Percentiles rank a stretch among this genome's conserved stretches.
Evolutionary conservation across 2,113 vertebrate genomes (phyloP).

Genomic region (Pachypanchax playfairii): DNA sequence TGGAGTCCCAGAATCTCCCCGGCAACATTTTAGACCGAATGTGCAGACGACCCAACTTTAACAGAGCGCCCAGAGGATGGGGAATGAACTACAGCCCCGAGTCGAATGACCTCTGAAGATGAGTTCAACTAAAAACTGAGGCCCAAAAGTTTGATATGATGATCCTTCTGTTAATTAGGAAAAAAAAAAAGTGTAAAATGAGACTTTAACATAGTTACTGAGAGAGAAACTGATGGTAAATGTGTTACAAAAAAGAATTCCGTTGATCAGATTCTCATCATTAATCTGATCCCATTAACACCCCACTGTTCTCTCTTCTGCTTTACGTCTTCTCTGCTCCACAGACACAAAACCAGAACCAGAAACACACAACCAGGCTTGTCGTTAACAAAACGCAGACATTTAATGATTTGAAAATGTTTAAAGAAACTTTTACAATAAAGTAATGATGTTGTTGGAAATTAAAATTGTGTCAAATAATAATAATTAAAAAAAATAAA

Average conservation of each 20-base stretch:
- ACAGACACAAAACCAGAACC: neutral
- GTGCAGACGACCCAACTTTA: constrained; percentile 86
- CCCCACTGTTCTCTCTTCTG: too few relatives aligned
- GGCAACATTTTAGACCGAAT: constrained; percentile 76
- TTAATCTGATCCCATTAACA: too few relatives aligned
- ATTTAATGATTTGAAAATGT: constrained; percentile 70
- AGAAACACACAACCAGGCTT: constrained; percentile 10
- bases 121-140: constrained; percentile 29
- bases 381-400: constrained; percentile 37
- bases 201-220: constrained; percentile 16
- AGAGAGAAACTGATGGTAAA: too few relatives aligned
- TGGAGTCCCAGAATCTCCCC: constrained; percentile 72
- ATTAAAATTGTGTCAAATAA: constrained; percentile 45
- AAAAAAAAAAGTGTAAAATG: neutral
- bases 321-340: constrained; percentile 9
- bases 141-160: constrained; percentile 9
- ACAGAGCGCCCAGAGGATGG: constrained; percentile 89
- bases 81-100: constrained; percentile 80
- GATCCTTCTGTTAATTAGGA: constrained; percentile 4
- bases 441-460: constrained; percentile 44
- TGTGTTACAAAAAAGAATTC: too few relatives aligned
- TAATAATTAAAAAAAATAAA: constrained; percentile 45
- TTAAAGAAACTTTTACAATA: constrained; percentile 55
- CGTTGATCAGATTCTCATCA: too few relatives aligned
- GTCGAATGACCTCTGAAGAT: constrained; percentile 87